phyloP scores from a whole-genome alignment of 1,140 invertebrate species.

The Drosophila melanica region DNA sequence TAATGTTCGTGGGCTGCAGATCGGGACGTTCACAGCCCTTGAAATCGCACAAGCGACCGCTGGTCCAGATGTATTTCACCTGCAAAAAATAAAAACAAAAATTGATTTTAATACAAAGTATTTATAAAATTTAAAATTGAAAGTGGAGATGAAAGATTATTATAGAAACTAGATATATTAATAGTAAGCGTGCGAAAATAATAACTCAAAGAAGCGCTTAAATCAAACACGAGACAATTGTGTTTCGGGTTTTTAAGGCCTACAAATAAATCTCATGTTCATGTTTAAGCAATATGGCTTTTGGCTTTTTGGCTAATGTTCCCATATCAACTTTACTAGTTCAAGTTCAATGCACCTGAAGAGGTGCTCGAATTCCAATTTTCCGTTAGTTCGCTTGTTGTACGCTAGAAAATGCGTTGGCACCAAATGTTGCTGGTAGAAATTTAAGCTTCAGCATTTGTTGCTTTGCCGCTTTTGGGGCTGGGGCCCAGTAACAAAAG shows the following conservation, averaged over 20 bases:
- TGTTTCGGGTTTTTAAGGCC: no score
- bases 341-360: conserved; percentile 35
- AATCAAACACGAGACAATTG: no score
- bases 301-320: background rate
- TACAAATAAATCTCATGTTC: no score
- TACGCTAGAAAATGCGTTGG: conserved; percentile 46
- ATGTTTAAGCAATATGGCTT: no score
- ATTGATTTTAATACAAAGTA: no score
- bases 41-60: conserved; percentile 92
- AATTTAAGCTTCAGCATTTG: conserved; percentile 36
- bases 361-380: background rate
- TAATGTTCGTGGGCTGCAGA: conserved; percentile 89
- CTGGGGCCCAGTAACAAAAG: conserved; percentile 50
- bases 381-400: conserved; percentile 12
- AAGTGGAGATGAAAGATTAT: no score
- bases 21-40: conserved; percentile 92
- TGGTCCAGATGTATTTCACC: conserved; percentile 93
- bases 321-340: background rate
- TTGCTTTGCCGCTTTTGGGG: conserved; percentile 1
- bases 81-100: conserved; percentile 31
- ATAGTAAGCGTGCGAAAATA: no score
- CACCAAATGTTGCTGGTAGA: conserved; percentile 42
- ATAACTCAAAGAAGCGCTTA: no score
- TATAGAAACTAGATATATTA: no score
- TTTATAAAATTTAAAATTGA: no score